A percentile compares a stretch with the other conserved stretches of the same genome.
phyloP scores from a whole-genome alignment of 2,797 vertebrate species.

The Sebastes itinus region DNA sequence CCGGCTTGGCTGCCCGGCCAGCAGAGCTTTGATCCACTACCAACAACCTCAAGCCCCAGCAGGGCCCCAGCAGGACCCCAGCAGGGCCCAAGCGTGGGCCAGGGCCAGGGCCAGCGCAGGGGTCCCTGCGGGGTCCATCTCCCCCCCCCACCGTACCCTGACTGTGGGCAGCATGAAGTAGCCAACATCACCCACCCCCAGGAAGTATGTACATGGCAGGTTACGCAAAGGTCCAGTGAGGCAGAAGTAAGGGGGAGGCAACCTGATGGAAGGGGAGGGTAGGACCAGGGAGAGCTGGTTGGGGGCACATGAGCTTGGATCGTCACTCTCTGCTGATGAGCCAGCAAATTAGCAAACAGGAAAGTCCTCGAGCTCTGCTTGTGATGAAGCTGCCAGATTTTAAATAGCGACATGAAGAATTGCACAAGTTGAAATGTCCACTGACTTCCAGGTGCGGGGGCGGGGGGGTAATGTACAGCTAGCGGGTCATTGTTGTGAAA shows the following conservation, averaged over 20 bases:
- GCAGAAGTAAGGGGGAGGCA: slow-evolving; percentile 3
- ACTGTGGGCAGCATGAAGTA: slow-evolving; percentile 11
- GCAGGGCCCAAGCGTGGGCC: background rate
- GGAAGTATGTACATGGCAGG: background rate
- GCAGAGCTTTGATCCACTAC: slow-evolving; percentile 71
- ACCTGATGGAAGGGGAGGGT: background rate
- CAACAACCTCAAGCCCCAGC: slow-evolving; percentile 49
- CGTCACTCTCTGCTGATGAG: slow-evolving; percentile 30
- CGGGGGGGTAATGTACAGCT: too few relatives aligned
- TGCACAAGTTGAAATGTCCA: background rate
- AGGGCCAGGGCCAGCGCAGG: slow-evolving; percentile 23
- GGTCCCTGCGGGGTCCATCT: background rate
- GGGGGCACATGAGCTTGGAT: background rate
- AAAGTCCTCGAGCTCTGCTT: background rate
- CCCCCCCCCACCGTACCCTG: slow-evolving; percentile 5
- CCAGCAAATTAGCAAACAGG: slow-evolving; percentile 27
- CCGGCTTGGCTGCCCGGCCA: slow-evolving; percentile 47
- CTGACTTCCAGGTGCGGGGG: too few relatives aligned
- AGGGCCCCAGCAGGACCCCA: background rate
- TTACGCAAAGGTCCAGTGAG: slow-evolving; percentile 7
- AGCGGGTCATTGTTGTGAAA: too few relatives aligned
- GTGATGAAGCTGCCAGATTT: slow-evolving; percentile 21
- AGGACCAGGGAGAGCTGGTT: background rate
- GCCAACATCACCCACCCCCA: background rate
- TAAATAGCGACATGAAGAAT: slow-evolving; percentile 27